Base-by-base conservation (phyloP, 2,888 invertebrate species). In the Smittia aterrima region DNA sequence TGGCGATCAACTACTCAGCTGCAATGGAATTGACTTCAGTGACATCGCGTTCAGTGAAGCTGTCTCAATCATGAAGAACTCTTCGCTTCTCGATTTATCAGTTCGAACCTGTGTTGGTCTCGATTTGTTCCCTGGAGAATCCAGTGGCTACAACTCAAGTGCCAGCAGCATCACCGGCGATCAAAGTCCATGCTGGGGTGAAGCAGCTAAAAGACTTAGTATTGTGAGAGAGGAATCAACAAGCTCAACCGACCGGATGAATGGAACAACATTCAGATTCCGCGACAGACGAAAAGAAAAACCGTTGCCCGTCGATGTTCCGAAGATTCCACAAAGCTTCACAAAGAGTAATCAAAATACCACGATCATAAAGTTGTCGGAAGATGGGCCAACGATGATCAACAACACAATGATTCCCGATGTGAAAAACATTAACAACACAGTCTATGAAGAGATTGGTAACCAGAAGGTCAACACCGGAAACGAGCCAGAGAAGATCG, bases 1-100 rank as follows among this genome's bases (percentile, higher is more conserved):
- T 0, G 96, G 96, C 4, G 96, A 97, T 82, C 95, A 96, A 83
- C 92, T 97, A 77, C 82, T 96, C 73, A 90, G 91, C 78, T 96
- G 96, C 82, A 96, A 97, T 81, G 93, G 92, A 76, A 86, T 90
- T 75, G 90, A 90, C 79, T 90, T 90, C 80, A 85, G 87, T 75
- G 91, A 91, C 81, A 89, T 93, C 77, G 86, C 90, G 38, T 94
- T 94, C 81, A 90, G 90, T 79, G 93, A 94, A 90, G 93, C 93
- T 73, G 91, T 93, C 77, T 87, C 90, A 75, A 87, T 92, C 32
- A 89, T 95, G 87, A 93, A 93, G 82, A 88, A 89, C 64, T 87
- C 89, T 75, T 89, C 90, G 64, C 89, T 92, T 40, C 85, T 95
- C 75, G 91, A 92, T 78, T 85, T 95, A 79, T 82, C 90, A 20